Evolutionary conservation across 53 echinoderm and acorn worm genomes (phyloP), one percentile per base, ranked within the genome.

Genomic region (Stichopus horrens): DNA sequence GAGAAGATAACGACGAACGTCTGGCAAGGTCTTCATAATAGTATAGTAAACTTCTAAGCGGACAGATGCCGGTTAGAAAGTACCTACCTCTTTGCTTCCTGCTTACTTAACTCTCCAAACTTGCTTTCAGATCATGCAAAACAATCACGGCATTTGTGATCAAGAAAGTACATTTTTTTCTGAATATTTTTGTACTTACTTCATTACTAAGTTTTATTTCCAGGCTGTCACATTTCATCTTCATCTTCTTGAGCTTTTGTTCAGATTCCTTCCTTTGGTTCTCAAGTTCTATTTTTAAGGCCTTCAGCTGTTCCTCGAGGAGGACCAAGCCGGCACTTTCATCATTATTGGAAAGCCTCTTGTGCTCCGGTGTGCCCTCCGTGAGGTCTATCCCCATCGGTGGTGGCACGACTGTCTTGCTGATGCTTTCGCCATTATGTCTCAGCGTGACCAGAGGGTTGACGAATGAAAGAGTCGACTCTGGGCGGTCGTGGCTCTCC

Each of bases 151-250:
- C 37, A 37, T 37, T 37, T 37, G 37, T 37, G 37, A 37, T 37
- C 37, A 37, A 1, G 37, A 37, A 37, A 37, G 37, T 37, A 37
- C 37, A 37, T 37, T 37, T 37, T 37, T 37, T 37, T 37, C 37
- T 37, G 37, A 37, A 37, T 37, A 37, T 37, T 37, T 37, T 0
- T 37, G 0, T 73, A 89, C 84, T 90, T 73, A 95, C 95, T 88
- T 96, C 96, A 91, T 99, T 99, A 7, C 58, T 66, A 21, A 92
- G 77, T 65, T 94, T 90, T 57, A 99, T 94, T 54, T 96, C 84
- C 86, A 94, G 75, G 55, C 94, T 93, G 51, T 96, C 96, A 53
- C 92, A 96, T 21, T 94, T 93, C 81, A 95, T 94, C 65, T 96
- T 91, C 90, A 79, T 88, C 75, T 92, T 96, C 22, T 86, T 86